Evolutionary conservation across 1,140 invertebrate species (phyloP).

Genomic region (Drosophila murphyi): DNA sequence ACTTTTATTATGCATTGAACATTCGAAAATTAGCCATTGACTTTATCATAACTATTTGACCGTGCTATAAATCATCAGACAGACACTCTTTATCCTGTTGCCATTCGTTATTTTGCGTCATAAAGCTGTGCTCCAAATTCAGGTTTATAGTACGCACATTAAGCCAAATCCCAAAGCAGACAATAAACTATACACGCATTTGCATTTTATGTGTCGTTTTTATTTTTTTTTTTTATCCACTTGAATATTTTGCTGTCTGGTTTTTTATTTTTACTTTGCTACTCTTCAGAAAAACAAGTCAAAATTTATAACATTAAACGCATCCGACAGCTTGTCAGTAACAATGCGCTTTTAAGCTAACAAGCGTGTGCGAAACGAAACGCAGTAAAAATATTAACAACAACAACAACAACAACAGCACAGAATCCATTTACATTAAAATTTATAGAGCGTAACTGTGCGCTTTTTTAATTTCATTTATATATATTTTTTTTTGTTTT

Average conservation of each 20-base stretch:
- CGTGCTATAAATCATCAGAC: slow-evolving; percentile 20
- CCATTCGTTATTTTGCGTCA: slow-evolving; percentile 8
- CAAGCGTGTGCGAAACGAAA: slow-evolving; percentile 67
- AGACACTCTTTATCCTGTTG: neutral
- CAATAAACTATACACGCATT: slow-evolving; percentile 23
- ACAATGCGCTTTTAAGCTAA: slow-evolving; percentile 80
- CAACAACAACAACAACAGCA: slow-evolving; percentile 22
- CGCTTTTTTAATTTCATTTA: slow-evolving; percentile 78
- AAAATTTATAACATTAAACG: slow-evolving; percentile 79
- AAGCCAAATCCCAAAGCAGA: slow-evolving; percentile 3
- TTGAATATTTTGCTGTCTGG: slow-evolving; percentile 19
- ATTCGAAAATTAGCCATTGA: slow-evolving; percentile 1
- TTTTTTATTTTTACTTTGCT: slow-evolving; percentile 31
- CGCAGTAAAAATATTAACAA: slow-evolving; percentile 15
- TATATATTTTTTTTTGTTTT: slow-evolving; percentile 51
- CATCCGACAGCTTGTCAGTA: slow-evolving; percentile 77
- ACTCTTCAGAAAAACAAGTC: slow-evolving; percentile 60
- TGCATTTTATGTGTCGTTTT: slow-evolving; percentile 37
- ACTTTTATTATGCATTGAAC: neutral
- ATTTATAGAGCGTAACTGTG: slow-evolving; percentile 81
- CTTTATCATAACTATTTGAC: neutral
- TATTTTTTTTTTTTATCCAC: slow-evolving; percentile 12
- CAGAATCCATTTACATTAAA: slow-evolving; percentile 79
- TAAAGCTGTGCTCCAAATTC: slow-evolving; percentile 8
- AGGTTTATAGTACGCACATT: neutral